Evolutionary conservation across 2,797 vertebrate genomes (phyloP).

Genomic region (Poeciliopsis gracilis): DNA sequence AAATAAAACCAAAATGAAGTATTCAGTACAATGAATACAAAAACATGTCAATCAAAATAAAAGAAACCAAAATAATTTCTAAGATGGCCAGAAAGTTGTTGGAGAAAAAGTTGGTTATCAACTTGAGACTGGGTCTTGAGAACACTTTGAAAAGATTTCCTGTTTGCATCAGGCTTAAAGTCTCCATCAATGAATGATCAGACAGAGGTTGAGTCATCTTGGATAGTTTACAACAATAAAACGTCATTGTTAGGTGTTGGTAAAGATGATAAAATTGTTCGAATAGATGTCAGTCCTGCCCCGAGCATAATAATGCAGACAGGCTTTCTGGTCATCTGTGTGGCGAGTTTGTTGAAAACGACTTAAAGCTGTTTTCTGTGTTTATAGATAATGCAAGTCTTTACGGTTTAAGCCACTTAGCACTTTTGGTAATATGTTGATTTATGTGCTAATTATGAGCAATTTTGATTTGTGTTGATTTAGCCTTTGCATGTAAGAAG

Average conservation of each 20-base stretch:
- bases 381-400: not conserved
- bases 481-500: slow-evolving; percentile 43
- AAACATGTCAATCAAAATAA: not conserved
- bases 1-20: not conserved
- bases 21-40: not conserved
- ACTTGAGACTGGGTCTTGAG: not conserved
- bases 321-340: not conserved
- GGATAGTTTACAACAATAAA: not conserved
- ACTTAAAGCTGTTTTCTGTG: not conserved
- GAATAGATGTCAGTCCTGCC: not conserved
- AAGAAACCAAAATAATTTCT: not conserved
- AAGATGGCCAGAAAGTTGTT: not conserved
- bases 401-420: not conserved
- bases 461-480: slow-evolving; percentile 59
- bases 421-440: slow-evolving; percentile 15
- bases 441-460: slow-evolving; percentile 23
- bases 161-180: not conserved
- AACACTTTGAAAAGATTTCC: not conserved
- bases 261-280: not conserved
- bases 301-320: not conserved
- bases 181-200: not conserved
- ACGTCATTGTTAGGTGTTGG: not conserved
- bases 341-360: not conserved
- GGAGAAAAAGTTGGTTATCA: not conserved
- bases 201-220: not conserved